Conservation (phyloP, 1,140 invertebrate species). For the Melanaphis sacchari region DNA sequence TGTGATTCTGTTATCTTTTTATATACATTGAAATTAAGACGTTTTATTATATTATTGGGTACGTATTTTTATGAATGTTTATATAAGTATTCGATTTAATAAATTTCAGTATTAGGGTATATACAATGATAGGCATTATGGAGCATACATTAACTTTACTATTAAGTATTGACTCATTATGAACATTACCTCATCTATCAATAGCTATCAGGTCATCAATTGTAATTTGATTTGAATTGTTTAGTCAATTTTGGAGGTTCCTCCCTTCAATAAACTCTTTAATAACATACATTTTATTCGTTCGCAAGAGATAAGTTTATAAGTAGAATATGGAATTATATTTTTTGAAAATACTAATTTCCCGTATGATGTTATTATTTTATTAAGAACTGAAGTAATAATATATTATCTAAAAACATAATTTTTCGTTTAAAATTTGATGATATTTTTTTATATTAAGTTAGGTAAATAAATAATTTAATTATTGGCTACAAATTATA, state of each 20-base stretch:
- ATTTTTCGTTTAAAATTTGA: too few relatives aligned
- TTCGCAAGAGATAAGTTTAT: background rate
- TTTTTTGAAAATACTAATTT: background rate
- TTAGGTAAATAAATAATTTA: too few relatives aligned
- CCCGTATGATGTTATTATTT: too few relatives aligned
- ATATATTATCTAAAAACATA: too few relatives aligned
- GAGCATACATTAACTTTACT: background rate
- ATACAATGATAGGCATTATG: background rate
- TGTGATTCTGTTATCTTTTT: conserved; percentile 19
- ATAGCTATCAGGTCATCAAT: background rate
- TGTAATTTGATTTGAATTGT: background rate
- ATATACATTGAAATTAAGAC: background rate
- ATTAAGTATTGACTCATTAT: background rate
- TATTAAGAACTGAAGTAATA: too few relatives aligned
- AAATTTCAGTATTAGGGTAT: background rate
- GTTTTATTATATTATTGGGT: background rate
- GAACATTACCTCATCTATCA: background rate
- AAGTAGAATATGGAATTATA: background rate
- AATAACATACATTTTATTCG: too few relatives aligned
- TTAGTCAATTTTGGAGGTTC: background rate
- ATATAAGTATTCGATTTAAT: background rate
- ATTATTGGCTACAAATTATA: too few relatives aligned
- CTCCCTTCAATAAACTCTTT: background rate
- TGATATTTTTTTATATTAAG: too few relatives aligned
- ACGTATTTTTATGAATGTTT: background rate